Percentiles rank a stretch among this genome's conserved stretches.
Evolutionary conservation across 2,888 invertebrate genomes (phyloP).

Genomic region (Taphrorychus bicolor): DNA sequence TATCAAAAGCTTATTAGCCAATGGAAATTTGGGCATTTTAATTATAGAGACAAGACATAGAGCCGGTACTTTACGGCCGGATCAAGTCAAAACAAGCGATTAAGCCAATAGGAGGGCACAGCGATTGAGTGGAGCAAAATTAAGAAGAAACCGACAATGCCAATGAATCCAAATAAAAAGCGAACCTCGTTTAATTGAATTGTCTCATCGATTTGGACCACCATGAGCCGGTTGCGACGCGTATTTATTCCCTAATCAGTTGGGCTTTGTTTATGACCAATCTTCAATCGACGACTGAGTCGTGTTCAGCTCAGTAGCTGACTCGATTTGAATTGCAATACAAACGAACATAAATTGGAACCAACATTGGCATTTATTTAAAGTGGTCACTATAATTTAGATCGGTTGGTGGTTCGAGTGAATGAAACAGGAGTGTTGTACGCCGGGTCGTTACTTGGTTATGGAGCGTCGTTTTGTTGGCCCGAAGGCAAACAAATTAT

Average conservation of each 20-base stretch:
- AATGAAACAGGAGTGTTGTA: background rate
- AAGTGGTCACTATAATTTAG: slow-evolving; percentile 54
- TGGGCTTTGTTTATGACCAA: slow-evolving; percentile 57
- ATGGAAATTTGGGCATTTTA: no score
- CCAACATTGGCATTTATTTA: slow-evolving; percentile 56
- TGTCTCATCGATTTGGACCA: slow-evolving; percentile 56
- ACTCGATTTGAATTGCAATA: slow-evolving; percentile 58
- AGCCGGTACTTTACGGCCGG: background rate
- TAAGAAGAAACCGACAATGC: slow-evolving; percentile 14
- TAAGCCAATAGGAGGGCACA: slow-evolving; percentile 9
- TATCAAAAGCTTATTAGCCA: slow-evolving; percentile 5
- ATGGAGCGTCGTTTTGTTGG: no score
- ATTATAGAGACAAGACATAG: background rate
- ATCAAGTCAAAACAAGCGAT: slow-evolving; percentile 6
- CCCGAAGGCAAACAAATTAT: no score
- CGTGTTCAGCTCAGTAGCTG: slow-evolving; percentile 47
- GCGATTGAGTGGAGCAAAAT: slow-evolving; percentile 19
- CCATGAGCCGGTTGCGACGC: slow-evolving; percentile 51
- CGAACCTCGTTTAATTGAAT: slow-evolving; percentile 55
- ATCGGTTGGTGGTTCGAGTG: slow-evolving; percentile 13
- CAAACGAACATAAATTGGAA: slow-evolving; percentile 56
- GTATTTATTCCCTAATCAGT: slow-evolving; percentile 59
- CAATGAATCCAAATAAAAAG: slow-evolving; percentile 40
- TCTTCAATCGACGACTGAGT: slow-evolving; percentile 52
- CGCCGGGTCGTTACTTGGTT: no score